Conservation (phyloP, 2,113 vertebrate species). For the Oenanthe melanoleuca region DNA sequence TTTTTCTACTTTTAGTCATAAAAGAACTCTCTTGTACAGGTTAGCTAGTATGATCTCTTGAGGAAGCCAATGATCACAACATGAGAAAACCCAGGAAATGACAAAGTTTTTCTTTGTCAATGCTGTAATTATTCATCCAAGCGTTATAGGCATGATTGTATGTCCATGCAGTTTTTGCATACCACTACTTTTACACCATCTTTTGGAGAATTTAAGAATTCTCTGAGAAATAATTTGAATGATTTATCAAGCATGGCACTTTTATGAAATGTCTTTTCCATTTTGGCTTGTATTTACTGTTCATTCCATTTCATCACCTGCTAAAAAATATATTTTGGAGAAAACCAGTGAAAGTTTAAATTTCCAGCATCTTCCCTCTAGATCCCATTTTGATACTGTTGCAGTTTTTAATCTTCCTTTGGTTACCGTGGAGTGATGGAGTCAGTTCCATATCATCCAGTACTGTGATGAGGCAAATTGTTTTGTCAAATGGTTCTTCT, state of each 20-base stretch:
- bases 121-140: not conserved
- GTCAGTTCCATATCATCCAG: not conserved
- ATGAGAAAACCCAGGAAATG: not conserved
- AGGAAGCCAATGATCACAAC: not conserved
- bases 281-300: not conserved
- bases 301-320: not conserved
- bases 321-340: not conserved
- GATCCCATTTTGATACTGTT: not conserved
- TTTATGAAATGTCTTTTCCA: not conserved
- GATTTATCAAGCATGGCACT: not conserved
- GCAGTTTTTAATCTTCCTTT: not conserved
- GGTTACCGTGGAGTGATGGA: not conserved
- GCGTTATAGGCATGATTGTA: not conserved
- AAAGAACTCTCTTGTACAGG: not conserved
- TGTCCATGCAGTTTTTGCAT: slow-evolving; percentile 16
- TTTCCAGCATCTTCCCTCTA: not conserved
- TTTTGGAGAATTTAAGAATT: not conserved
- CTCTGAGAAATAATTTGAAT: slow-evolving; percentile 4
- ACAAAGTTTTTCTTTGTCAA: not conserved
- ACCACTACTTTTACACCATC: not conserved
- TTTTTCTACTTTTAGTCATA: not conserved
- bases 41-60: not conserved
- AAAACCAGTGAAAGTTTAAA: not conserved
- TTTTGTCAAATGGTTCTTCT: not conserved
- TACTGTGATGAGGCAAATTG: not conserved